Evolutionary conservation across 23 tunicate species (phyloP), one percentile per base, ranked within the genome.

Genomic region (Phallusia fumigata): DNA sequence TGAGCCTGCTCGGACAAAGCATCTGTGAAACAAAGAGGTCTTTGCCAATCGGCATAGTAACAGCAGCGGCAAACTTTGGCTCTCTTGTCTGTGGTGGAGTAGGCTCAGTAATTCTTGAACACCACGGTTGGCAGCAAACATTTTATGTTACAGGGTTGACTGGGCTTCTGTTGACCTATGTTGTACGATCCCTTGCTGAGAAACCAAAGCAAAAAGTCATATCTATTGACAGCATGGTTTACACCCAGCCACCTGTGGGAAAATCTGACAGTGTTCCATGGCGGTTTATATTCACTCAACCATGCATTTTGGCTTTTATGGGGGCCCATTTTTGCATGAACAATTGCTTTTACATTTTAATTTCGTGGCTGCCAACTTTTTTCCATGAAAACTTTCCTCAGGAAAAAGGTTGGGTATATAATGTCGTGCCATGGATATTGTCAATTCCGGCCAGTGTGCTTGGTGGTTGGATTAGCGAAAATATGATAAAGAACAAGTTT

Each of bases 321-420:
- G 82, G 78, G 76, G 87, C 83, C 21, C 98, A 94, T 81, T 84
- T 94, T 40, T 93, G 93, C 65, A 84, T 79, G 87, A 88, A 88
- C 80, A 89, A 90, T 76, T 88, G 93, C 52, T 94, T 85, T 86
- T 94, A 84, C 73, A 89, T 94, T 36, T 53, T 94, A 52, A 65
- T 94, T 6, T 90, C 92, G 65, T 94, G 98, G 98, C 88, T 94
- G 18, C 98, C 98, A 2, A 82, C 98, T 26, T 94, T 64, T 86
- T 94, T 94, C 33, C 94, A 94, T 88, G 98, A 94, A 64, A 49
- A 51, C 19, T 94, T 87, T 86, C 98, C 98, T 32, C 24, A 79
- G 21, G 88, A 86, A 73, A 85, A 86, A 76, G 98, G 88, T 24
- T 94, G 90, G 90, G 73, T 94, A 8, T 94, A 84, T 50, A 94